Evolutionary conservation across 2,888 invertebrate genomes (phyloP).

Genomic region (Oxyteleia sp.): DNA sequence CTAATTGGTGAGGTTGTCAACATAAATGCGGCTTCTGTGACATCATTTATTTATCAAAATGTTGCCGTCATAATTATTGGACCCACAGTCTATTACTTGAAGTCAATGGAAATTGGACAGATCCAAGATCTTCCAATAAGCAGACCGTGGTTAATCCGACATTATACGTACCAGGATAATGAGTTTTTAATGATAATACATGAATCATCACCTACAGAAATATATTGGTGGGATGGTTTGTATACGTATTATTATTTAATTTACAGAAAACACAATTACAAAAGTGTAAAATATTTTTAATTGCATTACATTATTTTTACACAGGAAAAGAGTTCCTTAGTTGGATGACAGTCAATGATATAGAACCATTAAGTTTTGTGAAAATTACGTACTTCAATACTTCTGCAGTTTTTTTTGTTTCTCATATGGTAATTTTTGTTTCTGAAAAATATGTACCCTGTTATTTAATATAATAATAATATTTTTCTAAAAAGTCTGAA

Average conservation of each 20-base stretch:
- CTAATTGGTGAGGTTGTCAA: slow-evolving; percentile 14
- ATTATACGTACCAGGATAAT: slow-evolving; percentile 21
- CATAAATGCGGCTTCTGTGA: slow-evolving; percentile 8
- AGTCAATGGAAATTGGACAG: slow-evolving; percentile 14
- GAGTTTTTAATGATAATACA: slow-evolving; percentile 27
- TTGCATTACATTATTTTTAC: background rate
- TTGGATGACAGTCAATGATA: background rate
- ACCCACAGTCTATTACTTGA: slow-evolving; percentile 22
- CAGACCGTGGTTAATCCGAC: slow-evolving; percentile 13
- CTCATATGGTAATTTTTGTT: slow-evolving; percentile 8
- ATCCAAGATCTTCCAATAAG: slow-evolving; percentile 21
- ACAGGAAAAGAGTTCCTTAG: slow-evolving; percentile 4
- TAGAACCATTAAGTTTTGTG: slow-evolving; percentile 19
- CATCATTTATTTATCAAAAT: slow-evolving; percentile 36
- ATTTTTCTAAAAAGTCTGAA: too few relatives aligned
- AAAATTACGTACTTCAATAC: slow-evolving; percentile 9
- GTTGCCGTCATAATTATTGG: slow-evolving; percentile 30
- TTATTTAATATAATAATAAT: too few relatives aligned
- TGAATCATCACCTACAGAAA: slow-evolving; percentile 20
- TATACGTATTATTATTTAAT: slow-evolving; percentile 5
- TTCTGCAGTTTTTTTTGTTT: slow-evolving; percentile 16
- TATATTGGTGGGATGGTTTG: slow-evolving; percentile 49
- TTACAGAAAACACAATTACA: background rate
- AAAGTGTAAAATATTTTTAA: background rate
- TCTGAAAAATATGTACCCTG: slow-evolving; percentile 33